Base-by-base conservation (phyloP, 2,797 vertebrate genomes). In the Sebastes minor region DNA sequence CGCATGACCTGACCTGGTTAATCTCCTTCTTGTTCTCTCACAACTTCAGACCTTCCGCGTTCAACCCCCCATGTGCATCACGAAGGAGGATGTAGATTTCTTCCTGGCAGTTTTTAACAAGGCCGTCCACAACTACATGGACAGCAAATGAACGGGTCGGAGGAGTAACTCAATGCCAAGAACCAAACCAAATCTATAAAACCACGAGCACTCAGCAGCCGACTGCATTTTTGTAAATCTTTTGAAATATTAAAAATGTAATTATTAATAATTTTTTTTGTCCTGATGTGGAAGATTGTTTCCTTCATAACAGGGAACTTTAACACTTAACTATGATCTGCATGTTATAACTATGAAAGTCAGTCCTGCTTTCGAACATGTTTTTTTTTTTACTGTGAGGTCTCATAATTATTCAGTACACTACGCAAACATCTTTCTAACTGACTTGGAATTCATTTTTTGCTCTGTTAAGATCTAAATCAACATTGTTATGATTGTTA, bases 51-150 rank as follows among this genome's bases (percentile, higher is more conserved):
- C 94, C 2, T 97, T 99, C 72, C 94, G 97, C 78, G 88, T 98
- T 28, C 94, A 96, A 13, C 97, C 98, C 6, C 95, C 97, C 0
- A 95, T 98, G 97, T 98, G 98, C 89, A 91, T 99, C 92, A 97
- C 95, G 6, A 97, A 95, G 87, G 90, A 95, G 12, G 97, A 99
- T 1, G 97, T 64, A 0, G 88, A 97, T 81, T 99, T 97, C 55
- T 97, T 97, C 23, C 88, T 97, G 69, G 95, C 96, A 1, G 96
- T 98, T 46, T 95, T 98, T 61, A 88, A 62, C 56, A 90, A 90
- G 56, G 96, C 96, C 20, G 65, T 98, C 71, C 84, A 86, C 28
- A 96, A 88, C 78, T 94, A 97, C 69, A 52, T 75, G 83, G 91
- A 95, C 70, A 95, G 88, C 90, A 90, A 85, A 90, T 94, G 65